Evolutionary conservation across 2,113 vertebrate species (phyloP).

Genomic region (Rousettus leschenaultii): DNA sequence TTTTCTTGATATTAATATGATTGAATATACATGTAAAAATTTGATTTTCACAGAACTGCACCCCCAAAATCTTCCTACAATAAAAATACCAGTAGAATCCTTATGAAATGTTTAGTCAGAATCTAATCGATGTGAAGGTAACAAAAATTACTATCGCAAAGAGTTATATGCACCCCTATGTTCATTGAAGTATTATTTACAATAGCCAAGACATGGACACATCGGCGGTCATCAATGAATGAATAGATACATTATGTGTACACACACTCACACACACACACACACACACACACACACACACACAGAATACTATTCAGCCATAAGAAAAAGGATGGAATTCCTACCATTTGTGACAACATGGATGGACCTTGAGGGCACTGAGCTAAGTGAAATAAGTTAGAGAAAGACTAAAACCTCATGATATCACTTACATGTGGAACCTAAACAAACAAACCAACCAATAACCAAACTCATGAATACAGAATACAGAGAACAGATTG

Average conservation of each 20-base stretch:
- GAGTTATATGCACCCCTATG: neutral
- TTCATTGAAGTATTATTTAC: neutral
- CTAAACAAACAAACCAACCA: neutral
- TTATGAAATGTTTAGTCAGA: neutral
- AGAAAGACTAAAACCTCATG: neutral
- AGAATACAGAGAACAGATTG: neutral
- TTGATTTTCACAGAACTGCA: neutral
- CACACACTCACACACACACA: too few relatives aligned
- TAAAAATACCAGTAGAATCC: neutral
- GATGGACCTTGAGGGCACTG: neutral
- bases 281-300: too few relatives aligned
- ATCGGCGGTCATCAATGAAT: neutral
- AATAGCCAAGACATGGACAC: neutral
- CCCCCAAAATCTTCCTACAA: neutral
- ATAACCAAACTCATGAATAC: neutral
- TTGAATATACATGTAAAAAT: neutral
- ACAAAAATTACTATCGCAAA: neutral
- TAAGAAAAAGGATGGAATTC: neutral
- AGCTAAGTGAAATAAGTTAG: neutral
- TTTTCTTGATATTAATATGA: neutral
- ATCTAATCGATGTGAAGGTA: neutral
- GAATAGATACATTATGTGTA: too few relatives aligned
- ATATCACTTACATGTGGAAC: neutral
- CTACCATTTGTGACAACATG: neutral
- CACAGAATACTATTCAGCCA: neutral